Conservation (phyloP, 2,113 vertebrate genomes). For the Siphamia tubifer region DNA sequence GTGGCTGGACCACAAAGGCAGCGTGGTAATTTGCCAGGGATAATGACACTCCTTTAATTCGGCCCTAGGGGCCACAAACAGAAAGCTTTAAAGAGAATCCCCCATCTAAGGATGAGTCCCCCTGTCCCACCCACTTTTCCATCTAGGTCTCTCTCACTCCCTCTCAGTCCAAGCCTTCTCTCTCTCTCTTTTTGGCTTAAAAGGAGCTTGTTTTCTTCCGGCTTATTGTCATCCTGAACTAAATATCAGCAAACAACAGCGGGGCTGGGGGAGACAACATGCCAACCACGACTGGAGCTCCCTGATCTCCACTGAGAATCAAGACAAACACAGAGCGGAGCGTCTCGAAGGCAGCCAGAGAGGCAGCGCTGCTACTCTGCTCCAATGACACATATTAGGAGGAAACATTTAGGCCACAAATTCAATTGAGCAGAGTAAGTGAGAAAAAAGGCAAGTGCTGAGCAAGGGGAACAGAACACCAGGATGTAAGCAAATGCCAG, state of each 20-base stretch:
- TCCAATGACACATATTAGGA: constrained; percentile 65
- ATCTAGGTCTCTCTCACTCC: constrained; percentile 14
- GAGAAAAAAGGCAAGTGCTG: constrained; percentile 18
- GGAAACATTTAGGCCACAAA: constrained; percentile 59
- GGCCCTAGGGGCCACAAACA: constrained; percentile 74
- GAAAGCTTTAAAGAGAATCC: constrained; percentile 73
- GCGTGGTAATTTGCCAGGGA: constrained; percentile 83
- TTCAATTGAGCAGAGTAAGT: constrained; percentile 35
- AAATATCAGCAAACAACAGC: constrained; percentile 79
- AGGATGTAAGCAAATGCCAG: constrained; percentile 44
- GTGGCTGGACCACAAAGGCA: constrained; percentile 79
- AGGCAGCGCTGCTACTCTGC: constrained; percentile 12
- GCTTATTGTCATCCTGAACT: constrained; percentile 72
- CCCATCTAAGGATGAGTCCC: constrained; percentile 71
- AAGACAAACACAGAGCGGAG: constrained; percentile 42
- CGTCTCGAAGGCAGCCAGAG: constrained; percentile 25
- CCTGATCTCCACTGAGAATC: constrained; percentile 7
- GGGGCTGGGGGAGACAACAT: constrained; percentile 47
- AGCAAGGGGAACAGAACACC: constrained; percentile 15
- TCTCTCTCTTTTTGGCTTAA: constrained; percentile 35
- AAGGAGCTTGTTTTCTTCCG: constrained; percentile 79
- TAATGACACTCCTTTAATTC: constrained; percentile 86
- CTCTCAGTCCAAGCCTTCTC: constrained; percentile 6
- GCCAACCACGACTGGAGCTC: constrained; percentile 38
- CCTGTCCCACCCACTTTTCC: constrained; percentile 29